Evolutionary conservation across 2,888 invertebrate genomes (phyloP).

Genomic region (Diogma glabrata): DNA sequence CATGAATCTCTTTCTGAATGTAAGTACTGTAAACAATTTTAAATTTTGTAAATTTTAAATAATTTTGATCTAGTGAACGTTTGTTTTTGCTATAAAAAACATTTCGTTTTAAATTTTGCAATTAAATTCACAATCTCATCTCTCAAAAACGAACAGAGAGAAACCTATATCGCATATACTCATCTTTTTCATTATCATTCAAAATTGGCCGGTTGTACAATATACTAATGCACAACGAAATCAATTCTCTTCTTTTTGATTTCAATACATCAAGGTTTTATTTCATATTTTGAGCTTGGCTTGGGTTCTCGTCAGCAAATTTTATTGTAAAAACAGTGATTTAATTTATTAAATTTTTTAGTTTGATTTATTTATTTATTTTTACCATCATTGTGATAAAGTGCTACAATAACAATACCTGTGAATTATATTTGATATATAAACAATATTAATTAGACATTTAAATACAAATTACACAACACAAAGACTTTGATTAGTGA

Average conservation of each 20-base stretch:
- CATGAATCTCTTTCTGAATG: too few species aligned
- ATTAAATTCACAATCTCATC: too few species aligned
- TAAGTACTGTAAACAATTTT: too few species aligned
- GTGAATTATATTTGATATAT: too few species aligned
- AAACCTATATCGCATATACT: background rate
- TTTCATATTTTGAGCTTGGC: slow-evolving; percentile 10
- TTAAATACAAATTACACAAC: background rate
- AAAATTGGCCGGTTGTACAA: slow-evolving; percentile 2
- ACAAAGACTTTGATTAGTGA: slow-evolving; percentile 7
- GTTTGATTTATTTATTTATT: slow-evolving; percentile 7
- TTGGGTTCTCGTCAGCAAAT: slow-evolving; percentile 10
- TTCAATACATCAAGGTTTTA: background rate
- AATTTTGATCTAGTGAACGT: too few species aligned
- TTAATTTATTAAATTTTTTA: slow-evolving; percentile 6
- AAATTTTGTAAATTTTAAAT: too few species aligned
- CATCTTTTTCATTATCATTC: background rate
- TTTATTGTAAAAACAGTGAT: slow-evolving; percentile 8
- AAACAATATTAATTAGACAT: background rate
- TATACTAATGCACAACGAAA: slow-evolving; percentile 1
- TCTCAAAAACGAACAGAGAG: too few species aligned
- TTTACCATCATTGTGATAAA: background rate
- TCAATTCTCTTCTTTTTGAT: background rate
- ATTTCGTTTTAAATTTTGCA: too few species aligned
- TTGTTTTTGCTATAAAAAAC: too few species aligned
- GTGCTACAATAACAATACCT: too few species aligned